phyloP scores from a whole-genome alignment of 2,113 vertebrate genomes.

The Rhadina sibilatrix region DNA sequence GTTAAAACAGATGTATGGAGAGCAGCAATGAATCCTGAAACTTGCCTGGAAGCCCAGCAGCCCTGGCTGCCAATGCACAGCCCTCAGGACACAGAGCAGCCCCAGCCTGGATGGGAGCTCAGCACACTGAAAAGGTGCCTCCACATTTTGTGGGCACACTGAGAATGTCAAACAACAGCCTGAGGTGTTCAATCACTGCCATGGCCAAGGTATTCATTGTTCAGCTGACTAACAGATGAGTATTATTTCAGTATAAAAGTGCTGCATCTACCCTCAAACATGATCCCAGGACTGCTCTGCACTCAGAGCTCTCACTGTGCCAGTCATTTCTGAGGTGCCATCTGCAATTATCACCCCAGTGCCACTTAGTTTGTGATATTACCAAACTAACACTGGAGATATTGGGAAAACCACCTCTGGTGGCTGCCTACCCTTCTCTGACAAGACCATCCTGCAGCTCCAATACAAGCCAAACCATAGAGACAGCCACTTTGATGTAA shows the following conservation, averaged over 20 bases:
- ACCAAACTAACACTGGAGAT: not conserved
- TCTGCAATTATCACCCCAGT: not conserved
- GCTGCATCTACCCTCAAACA: not conserved
- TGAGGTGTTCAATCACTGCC: not conserved
- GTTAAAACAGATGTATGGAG: not conserved
- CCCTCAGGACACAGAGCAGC: not conserved
- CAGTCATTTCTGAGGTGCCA: not conserved
- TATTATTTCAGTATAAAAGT: not conserved
- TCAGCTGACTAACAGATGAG: not conserved
- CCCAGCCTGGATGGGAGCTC: not conserved
- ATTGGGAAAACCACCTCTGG: not conserved
- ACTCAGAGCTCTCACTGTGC: not conserved
- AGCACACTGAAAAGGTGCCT: fast-evolving
- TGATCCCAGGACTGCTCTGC: not conserved
- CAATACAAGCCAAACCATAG: not conserved
- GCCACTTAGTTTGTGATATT: not conserved
- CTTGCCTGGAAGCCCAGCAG: not conserved
- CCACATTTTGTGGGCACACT: not conserved
- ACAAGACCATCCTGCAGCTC: not conserved
- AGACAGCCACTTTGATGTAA: not conserved
- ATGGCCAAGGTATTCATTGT: not conserved
- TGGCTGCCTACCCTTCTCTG: not conserved
- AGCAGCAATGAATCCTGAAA: not conserved
- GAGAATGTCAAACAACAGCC: not conserved
- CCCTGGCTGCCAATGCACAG: not conserved